Percentiles rank a stretch among this genome's conserved stretches.
phyloP scores from a whole-genome alignment of 2,797 vertebrate genomes.

The Sebastes hopkinsi region DNA sequence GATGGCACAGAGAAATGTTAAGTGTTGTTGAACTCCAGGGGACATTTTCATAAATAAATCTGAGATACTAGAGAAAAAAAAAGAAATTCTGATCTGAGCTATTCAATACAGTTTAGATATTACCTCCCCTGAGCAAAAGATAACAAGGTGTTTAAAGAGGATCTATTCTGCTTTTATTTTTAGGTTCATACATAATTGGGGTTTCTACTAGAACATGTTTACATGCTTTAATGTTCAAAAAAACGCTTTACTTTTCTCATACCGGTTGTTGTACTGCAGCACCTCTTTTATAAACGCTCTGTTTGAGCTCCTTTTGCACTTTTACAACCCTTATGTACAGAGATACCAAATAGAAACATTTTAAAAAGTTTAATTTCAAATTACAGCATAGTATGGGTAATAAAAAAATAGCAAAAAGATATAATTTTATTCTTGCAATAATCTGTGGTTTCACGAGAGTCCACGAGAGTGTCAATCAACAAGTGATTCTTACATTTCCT shows the following conservation, averaged over 20 bases:
- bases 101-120: neutral
- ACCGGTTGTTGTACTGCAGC: no score
- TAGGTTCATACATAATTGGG: no score
- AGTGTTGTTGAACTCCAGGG: conserved; percentile 21
- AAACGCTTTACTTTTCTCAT: no score
- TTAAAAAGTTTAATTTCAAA: conserved; percentile 68
- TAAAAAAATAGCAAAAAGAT: conserved; percentile 59
- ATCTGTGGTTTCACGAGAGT: conserved; percentile 60
- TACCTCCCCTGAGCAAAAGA: neutral
- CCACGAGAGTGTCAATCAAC: conserved; percentile 50
- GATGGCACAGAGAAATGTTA: conserved; percentile 21
- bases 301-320: no score
- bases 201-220: no score
- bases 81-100: neutral
- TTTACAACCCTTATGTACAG: conserved; percentile 3
- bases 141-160: neutral
- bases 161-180: no score
- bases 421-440: conserved; percentile 61
- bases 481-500: conserved; percentile 53
- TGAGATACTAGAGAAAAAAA: neutral
- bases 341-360: conserved; percentile 33
- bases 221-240: no score
- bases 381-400: conserved; percentile 48
- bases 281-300: no score
- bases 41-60: conserved; percentile 9